Conservation (phyloP, 2,113 vertebrate species). For the Cromileptes altivelis region DNA sequence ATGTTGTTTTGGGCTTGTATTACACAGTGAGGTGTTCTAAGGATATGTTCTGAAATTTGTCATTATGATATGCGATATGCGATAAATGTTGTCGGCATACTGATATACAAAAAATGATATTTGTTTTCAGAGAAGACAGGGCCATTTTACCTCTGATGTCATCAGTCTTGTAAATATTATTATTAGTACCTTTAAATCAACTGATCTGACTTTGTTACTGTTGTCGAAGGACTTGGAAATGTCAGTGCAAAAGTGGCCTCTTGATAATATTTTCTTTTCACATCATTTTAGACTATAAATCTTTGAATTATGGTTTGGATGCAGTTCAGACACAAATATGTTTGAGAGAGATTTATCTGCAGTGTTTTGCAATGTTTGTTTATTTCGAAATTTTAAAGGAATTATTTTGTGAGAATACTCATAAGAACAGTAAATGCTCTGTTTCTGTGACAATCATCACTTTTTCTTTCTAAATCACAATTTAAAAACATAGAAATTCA, state of each 20-base stretch:
- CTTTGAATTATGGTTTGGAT: slow-evolving; percentile 41
- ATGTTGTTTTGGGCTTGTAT: background rate
- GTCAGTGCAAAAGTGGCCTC: slow-evolving; percentile 8
- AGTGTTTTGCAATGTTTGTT: slow-evolving; percentile 27
- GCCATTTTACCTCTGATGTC: background rate
- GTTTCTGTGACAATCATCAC: background rate
- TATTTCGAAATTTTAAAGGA: background rate
- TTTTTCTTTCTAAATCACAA: background rate
- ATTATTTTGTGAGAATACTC: background rate
- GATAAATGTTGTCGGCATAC: background rate
- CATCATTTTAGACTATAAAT: slow-evolving; percentile 27
- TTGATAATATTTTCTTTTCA: slow-evolving; percentile 36
- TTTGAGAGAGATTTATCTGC: background rate
- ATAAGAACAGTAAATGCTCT: background rate
- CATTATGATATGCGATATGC: background rate
- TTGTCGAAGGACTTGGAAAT: background rate
- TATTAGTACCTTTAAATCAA: background rate
- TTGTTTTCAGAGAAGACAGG: background rate
- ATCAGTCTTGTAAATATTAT: background rate
- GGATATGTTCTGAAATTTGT: background rate
- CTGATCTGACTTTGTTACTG: background rate
- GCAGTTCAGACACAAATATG: slow-evolving; percentile 11
- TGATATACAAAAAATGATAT: background rate
- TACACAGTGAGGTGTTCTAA: background rate
- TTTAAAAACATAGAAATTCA: background rate